These are phyloP conservation scores for Oriolus oriolus DNA, from an alignment of 2,113 vertebrate genomes.

Conservation along the genomic window DNA sequence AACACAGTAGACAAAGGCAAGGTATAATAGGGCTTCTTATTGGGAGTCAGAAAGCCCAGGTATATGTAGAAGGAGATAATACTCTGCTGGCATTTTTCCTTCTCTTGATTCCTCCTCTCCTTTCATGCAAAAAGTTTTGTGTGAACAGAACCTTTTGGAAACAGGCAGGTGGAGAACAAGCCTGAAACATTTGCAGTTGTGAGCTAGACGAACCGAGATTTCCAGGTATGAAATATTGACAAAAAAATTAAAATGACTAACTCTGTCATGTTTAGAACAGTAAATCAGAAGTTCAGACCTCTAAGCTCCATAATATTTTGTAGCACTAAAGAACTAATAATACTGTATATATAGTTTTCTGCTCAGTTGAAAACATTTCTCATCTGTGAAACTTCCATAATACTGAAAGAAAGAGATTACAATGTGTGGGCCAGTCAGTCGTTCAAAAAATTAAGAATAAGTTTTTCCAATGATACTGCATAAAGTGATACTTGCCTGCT, in stretches of 20 bases:
- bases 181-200: neutral
- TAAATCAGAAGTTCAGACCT: neutral
- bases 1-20: conserved; percentile 40
- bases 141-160: neutral
- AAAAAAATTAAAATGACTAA: neutral
- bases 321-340: neutral
- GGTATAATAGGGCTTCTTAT: neutral
- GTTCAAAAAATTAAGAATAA: neutral
- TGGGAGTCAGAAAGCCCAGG: conserved; percentile 17
- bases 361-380: neutral
- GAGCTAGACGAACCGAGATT: neutral
- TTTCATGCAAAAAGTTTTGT: conserved; percentile 10
- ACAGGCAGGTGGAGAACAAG: neutral
- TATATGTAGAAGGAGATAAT: conserved; percentile 12
- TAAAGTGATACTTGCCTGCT: neutral
- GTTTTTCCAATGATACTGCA: neutral
- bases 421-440: neutral
- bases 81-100: conserved; percentile 22
- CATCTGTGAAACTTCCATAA: neutral
- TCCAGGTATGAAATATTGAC: neutral
- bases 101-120: conserved; percentile 34
- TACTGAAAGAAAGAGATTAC: neutral
- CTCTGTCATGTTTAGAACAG: neutral
- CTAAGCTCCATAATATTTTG: neutral
- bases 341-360: neutral